phyloP scores from a whole-genome alignment of 1,140 invertebrate species.

The Triops cancriformis region DNA sequence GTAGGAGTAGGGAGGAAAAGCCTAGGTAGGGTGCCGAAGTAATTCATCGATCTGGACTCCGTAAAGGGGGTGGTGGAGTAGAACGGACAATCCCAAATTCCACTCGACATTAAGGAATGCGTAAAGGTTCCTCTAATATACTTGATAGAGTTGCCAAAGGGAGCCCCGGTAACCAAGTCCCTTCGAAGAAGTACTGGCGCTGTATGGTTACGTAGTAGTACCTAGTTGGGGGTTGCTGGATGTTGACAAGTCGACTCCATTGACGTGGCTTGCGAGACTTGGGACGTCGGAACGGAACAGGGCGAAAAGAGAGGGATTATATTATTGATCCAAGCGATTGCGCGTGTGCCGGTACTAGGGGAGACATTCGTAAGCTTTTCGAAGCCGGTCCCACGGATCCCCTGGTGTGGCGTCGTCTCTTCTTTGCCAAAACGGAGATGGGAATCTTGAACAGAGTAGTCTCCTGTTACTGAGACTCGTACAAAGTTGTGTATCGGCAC shows the following conservation, averaged over 20 bases:
- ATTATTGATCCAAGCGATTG: neutral
- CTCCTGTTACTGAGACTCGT: neutral
- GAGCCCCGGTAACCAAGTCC: too few relatives aligned
- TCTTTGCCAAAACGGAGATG: neutral
- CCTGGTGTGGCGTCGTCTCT: neutral
- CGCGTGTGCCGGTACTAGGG: neutral
- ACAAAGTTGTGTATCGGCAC: neutral
- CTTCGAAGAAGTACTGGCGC: too few relatives aligned
- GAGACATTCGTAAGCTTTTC: neutral
- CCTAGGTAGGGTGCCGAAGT: neutral
- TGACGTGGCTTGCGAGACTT: neutral
- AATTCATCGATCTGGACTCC: neutral
- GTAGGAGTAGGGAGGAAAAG: neutral
- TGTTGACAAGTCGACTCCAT: constrained; percentile 9
- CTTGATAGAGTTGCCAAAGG: neutral
- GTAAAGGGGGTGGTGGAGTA: neutral
- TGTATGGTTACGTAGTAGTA: neutral
- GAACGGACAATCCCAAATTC: too few relatives aligned
- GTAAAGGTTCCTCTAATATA: neutral
- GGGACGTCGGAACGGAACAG: neutral
- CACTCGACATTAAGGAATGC: neutral
- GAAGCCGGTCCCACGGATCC: neutral
- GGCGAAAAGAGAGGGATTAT: neutral
- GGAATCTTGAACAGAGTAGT: neutral
- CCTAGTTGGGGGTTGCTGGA: neutral